Evolutionary conservation across 1,140 invertebrate species (phyloP).

Genomic region (Brachystomella parvula): DNA sequence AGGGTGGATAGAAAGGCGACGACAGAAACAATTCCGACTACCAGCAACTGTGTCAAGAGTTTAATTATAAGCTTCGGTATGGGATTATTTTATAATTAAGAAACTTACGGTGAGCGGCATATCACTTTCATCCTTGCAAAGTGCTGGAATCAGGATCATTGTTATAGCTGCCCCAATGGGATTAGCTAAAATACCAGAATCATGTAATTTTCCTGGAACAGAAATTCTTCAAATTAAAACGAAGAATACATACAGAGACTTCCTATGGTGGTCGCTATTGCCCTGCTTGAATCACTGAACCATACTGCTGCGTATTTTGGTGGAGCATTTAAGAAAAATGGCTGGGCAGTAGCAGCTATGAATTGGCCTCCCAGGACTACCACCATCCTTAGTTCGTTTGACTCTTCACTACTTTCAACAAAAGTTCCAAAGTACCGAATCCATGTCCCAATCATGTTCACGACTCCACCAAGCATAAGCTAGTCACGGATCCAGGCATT

Average conservation of each 20-base stretch:
- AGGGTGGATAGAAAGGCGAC: conserved; percentile 17
- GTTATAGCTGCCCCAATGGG: conserved; percentile 22
- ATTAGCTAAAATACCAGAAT: conserved; percentile 16
- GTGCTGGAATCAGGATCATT: conserved; percentile 21
- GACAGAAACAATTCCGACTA: conserved; percentile 12
- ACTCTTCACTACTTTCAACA: conserved; percentile 15
- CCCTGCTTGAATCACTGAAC: conserved; percentile 26
- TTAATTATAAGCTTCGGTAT: conserved; percentile 9
- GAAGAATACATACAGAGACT: conserved; percentile 12
- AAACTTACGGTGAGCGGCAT: conserved; percentile 24
- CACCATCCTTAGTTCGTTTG: not conserved
- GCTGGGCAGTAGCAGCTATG: conserved; percentile 26
- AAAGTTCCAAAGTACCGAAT: conserved; percentile 19
- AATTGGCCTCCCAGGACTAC: conserved; percentile 26
- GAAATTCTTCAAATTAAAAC: not conserved
- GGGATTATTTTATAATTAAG: not conserved
- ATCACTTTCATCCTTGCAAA: conserved; percentile 17
- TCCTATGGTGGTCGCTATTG: conserved; percentile 25
- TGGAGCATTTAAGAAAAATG: conserved; percentile 28
- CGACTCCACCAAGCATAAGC: conserved; percentile 20
- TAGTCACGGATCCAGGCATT: too few species aligned
- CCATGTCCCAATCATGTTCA: conserved; percentile 24
- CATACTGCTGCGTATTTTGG: conserved; percentile 31
- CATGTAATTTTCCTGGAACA: not conserved
- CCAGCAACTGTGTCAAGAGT: conserved; percentile 11